Evolutionary conservation across 30 jellyfish, hydroid and myxozoan genomes (phyloP).

Genomic region (Sanderia malayensis): DNA sequence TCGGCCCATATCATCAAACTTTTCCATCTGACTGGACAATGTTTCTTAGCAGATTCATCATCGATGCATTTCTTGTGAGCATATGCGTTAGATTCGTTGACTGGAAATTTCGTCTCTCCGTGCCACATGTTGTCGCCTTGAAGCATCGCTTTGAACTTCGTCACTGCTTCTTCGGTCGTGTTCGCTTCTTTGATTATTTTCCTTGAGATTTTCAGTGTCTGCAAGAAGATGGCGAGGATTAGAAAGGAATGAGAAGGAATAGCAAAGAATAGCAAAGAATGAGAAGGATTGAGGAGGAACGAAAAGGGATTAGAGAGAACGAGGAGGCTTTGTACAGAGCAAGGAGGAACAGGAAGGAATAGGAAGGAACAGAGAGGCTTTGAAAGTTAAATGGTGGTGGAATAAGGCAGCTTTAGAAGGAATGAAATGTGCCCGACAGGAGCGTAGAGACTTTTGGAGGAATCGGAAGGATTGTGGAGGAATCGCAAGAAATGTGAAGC

Average conservation of each 20-base stretch:
- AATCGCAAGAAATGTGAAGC: too few species aligned
- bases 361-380: too few species aligned
- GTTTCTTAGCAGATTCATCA: conserved; percentile 55
- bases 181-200: conserved; percentile 60
- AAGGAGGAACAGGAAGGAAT: too few species aligned
- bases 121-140: conserved; percentile 80
- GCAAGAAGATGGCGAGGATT: not conserved
- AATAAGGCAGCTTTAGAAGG: too few species aligned
- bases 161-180: conserved; percentile 60
- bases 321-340: too few species aligned
- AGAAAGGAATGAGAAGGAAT: not conserved
- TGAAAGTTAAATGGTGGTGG: too few species aligned
- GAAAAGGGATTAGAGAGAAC: too few species aligned
- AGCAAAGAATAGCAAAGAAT: too few species aligned
- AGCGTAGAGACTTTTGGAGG: too few species aligned
- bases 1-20: conserved; percentile 74
- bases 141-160: conserved; percentile 47
- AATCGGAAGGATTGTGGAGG: too few species aligned
- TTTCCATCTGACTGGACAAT: conserved; percentile 94
- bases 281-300: too few species aligned
- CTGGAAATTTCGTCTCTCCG: conserved; percentile 76
- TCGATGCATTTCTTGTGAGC: conserved; percentile 69
- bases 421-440: too few species aligned
- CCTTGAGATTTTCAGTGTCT: conserved; percentile 67
- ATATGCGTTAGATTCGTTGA: conserved; percentile 62